Conservation (phyloP, 2,113 vertebrate species). For the Solea solea region DNA sequence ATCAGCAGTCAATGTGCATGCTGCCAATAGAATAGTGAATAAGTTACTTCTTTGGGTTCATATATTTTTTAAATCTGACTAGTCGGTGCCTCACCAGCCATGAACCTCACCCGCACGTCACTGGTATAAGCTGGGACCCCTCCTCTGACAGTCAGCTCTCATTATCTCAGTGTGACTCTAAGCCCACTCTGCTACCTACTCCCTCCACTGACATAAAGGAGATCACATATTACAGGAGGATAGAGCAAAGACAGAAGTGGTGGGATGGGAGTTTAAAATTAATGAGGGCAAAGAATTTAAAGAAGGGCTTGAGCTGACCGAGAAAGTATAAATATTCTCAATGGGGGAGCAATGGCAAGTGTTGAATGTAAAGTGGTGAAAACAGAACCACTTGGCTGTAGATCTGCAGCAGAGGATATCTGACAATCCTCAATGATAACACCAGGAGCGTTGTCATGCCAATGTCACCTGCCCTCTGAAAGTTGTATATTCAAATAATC, state of each 20-base stretch:
- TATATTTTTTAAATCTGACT: constrained; percentile 6
- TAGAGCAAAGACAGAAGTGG: neutral
- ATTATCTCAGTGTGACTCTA: constrained; percentile 33
- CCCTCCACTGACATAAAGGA: constrained; percentile 37
- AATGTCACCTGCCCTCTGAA: neutral
- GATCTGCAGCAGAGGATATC: neutral
- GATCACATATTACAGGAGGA: constrained; percentile 30
- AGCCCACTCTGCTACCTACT: constrained; percentile 12
- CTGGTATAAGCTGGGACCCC: constrained; percentile 7
- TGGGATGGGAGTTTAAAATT: constrained; percentile 11
- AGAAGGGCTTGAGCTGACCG: neutral
- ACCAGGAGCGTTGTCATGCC: constrained; percentile 9
- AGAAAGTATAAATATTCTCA: neutral
- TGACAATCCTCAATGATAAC: constrained; percentile 1
- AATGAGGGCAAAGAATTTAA: neutral
- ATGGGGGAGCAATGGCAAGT: neutral
- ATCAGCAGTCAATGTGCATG: too few relatives aligned
- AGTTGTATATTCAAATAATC: neutral
- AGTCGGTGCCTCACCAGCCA: too few relatives aligned
- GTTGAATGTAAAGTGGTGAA: neutral
- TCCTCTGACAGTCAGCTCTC: constrained; percentile 45
- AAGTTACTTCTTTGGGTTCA: too few relatives aligned
- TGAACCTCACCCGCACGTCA: too few relatives aligned
- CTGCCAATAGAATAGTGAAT: too few relatives aligned
- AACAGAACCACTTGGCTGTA: neutral